Conservation (phyloP, 2,797 vertebrate species). For the Diplodus puntazzo region DNA sequence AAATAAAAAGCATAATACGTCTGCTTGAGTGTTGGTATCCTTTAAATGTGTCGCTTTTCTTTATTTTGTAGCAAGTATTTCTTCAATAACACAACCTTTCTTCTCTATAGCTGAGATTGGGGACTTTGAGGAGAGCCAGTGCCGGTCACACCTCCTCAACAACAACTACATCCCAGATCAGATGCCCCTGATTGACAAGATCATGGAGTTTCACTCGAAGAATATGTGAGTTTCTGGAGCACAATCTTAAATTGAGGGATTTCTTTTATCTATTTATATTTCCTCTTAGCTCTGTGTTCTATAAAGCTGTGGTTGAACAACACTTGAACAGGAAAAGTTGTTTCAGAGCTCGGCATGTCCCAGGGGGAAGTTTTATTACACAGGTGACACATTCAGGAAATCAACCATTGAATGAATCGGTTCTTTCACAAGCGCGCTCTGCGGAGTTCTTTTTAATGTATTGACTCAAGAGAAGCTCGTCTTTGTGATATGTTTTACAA, state of each 20-base stretch:
- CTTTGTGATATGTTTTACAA: conserved; percentile 49
- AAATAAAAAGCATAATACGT: no score
- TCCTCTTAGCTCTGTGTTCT: conserved; percentile 27
- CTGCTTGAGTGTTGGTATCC: no score
- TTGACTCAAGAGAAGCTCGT: conserved; percentile 24
- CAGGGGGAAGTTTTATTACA: conserved; percentile 53
- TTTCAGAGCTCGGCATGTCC: conserved; percentile 54
- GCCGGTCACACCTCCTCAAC: conserved; percentile 95
- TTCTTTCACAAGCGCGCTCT: conserved; percentile 47
- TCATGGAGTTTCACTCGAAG: conserved; percentile 95
- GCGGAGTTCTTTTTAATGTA: conserved; percentile 32
- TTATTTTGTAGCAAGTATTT: not conserved
- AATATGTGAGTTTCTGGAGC: conserved; percentile 88
- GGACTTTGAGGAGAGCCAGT: conserved; percentile 96
- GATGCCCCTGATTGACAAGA: conserved; percentile 95
- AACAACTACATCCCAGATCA: conserved; percentile 98
- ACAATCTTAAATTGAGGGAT: not conserved
- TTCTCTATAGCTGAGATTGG: conserved; percentile 93
- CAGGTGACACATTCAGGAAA: conserved; percentile 67
- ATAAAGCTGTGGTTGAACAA: conserved; percentile 20
- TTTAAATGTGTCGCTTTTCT: not conserved
- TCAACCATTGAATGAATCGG: conserved; percentile 50
- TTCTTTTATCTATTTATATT: conserved; percentile 21
- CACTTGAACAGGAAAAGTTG: conserved; percentile 62
- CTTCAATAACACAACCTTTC: conserved; percentile 3